Percentiles rank a stretch among this genome's conserved stretches.
phyloP scores from a whole-genome alignment of 2,888 invertebrate species.

The Meganola albula region DNA sequence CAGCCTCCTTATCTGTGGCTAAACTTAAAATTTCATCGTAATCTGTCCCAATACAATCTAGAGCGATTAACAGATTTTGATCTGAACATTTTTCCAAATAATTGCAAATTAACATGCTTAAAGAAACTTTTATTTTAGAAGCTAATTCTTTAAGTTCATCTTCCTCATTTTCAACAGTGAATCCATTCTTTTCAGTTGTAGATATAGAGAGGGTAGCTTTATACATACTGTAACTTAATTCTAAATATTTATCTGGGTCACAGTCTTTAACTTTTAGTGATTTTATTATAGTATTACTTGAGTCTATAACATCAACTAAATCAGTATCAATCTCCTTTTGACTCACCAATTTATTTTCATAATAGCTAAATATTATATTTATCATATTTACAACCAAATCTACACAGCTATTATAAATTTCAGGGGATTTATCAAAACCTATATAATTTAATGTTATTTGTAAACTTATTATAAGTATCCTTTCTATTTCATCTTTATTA shows the following conservation, averaged over 20 bases:
- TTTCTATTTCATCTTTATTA: slow-evolving; percentile 51
- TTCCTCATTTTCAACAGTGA: slow-evolving; percentile 45
- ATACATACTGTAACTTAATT: slow-evolving; percentile 56
- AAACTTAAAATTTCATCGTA: slow-evolving; percentile 46
- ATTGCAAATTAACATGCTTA: slow-evolving; percentile 45
- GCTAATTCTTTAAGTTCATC: slow-evolving; percentile 45
- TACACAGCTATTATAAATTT: slow-evolving; percentile 43
- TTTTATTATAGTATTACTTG: slow-evolving; percentile 45
- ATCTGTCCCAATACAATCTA: slow-evolving; percentile 44
- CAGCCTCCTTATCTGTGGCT: slow-evolving; percentile 38
- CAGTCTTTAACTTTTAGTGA: slow-evolving; percentile 42
- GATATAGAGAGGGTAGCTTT: slow-evolving; percentile 39
- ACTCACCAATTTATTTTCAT: slow-evolving; percentile 52
- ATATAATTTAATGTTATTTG: slow-evolving; percentile 55
- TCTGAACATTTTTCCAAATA: slow-evolving; percentile 54
- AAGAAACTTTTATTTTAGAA: slow-evolving; percentile 42
- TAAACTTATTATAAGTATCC: slow-evolving; percentile 52
- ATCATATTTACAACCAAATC: slow-evolving; percentile 44
- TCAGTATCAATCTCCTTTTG: slow-evolving; percentile 58
- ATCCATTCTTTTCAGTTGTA: slow-evolving; percentile 41
- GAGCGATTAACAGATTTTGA: slow-evolving; percentile 37
- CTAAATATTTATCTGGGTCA: slow-evolving; percentile 46
- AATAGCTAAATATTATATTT: slow-evolving; percentile 48
- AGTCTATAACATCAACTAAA: slow-evolving; percentile 55
- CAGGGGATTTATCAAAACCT: slow-evolving; percentile 53